Evolutionary conservation across 1,140 invertebrate species (phyloP), one percentile per base, ranked within the genome.

Genomic region (Lerema accius): DNA sequence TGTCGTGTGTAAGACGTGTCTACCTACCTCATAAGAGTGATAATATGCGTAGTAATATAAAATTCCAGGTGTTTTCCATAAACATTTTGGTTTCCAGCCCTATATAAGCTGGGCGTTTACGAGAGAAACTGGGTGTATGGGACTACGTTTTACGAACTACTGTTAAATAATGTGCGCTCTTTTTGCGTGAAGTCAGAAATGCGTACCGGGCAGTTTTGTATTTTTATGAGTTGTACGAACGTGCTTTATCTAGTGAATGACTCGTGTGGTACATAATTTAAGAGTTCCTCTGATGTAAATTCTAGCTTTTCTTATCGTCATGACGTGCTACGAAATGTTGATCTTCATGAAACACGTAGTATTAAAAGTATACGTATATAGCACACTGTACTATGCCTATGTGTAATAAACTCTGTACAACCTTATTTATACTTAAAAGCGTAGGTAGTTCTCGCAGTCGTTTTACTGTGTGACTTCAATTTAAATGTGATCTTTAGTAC

Each of bases 131-230:
- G 50, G 28, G 43, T 43, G 26, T 67, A 56, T 67, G 62, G 63
- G 39, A 9, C 23, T 62, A 65, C 72, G 69, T 80, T 80, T 80
- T 82, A 82, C 78, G 75, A 63, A 46, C 56, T 51, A 69, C 72
- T 67, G 71, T 80, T 85, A 76, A 84, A 83, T 80, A 83, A 80
- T 83, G 73, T 71, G 71, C 63, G 74, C 51, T 73, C 69, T 74
- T 76, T 76, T 67, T 67, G 67, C 71, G 74, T 76, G 74, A 71
- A 71, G 63, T 69, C 59, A 56, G 77, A 66, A 71, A 70, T 69
- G 67, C 65, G 65, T 65, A 68, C 58, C 59, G 62, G 65, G 42
- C 51, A 59, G 71, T 77, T 79, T 65, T 69, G 71, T 73, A 74
- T 70, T 84, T 82, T 83, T 82, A 85, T 75, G 80, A 78, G 70